Conservation (phyloP, 2,888 invertebrate species). For the Erpobdella octoculata region DNA sequence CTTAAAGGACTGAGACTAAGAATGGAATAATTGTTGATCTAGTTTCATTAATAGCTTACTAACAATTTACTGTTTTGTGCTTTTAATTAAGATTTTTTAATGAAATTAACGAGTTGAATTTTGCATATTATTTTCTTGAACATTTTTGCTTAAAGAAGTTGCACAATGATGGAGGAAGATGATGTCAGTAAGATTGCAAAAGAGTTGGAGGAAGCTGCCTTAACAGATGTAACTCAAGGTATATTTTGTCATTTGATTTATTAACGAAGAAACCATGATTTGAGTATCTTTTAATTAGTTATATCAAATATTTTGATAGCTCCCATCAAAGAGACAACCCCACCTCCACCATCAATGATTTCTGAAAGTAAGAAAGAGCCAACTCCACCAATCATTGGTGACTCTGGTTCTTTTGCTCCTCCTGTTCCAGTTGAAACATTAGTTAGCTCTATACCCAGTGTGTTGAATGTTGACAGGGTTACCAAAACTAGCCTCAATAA, state of each 20-base stretch:
- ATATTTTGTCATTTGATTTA: too few species aligned
- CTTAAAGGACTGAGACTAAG: too few species aligned
- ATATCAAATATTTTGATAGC: not conserved
- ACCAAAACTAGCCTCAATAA: too few species aligned
- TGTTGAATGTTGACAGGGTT: not conserved
- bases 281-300: not conserved
- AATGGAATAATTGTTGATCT: too few species aligned
- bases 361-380: not conserved
- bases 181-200: slow-evolving; percentile 33
- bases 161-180: slow-evolving; percentile 44
- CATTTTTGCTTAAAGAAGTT: too few species aligned
- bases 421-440: not conserved
- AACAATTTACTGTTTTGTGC: too few species aligned
- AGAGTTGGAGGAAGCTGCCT: slow-evolving; percentile 37
- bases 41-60: too few species aligned
- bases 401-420: not conserved
- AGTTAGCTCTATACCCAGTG: not conserved
- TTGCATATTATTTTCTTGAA: too few species aligned
- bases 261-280: too few species aligned
- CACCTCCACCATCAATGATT: not conserved
- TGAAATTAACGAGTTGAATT: too few species aligned
- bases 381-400: not conserved
- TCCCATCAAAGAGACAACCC: not conserved
- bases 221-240: slow-evolving; percentile 37
- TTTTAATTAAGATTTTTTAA: too few species aligned